Base-by-base conservation (phyloP, 2,888 invertebrate species). In the Campaea margaritaria region DNA sequence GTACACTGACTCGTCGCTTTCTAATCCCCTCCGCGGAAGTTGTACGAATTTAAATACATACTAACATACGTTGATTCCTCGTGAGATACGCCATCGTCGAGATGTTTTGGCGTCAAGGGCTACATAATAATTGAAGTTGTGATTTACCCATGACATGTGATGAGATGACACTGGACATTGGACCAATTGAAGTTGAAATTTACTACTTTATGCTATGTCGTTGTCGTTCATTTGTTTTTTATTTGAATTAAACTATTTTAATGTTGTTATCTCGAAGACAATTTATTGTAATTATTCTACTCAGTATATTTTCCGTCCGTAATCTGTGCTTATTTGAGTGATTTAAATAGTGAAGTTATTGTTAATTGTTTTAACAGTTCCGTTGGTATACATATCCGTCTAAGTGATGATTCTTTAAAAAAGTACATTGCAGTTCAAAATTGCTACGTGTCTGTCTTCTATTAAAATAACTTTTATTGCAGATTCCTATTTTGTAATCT, bases 401-500 rank as follows among this genome's bases (percentile, higher is more conserved):
- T 34, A 39, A 48, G 51, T 59, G 61, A 55, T 57, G 55, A 47
- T 39, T 39, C 38, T 50, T 28, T 27, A 56, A 36, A 43, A 28
- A 43, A 56, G 48, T 67, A 61, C 50, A 52, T 42, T 44, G 62
- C 65, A 62, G 68, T 65, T 68, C 42, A 64, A 64, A 65, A 68
- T 69, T 69, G 67, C 64, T 57, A 65, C 13, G n/a, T 36, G 41
- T 57, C 31, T 45, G 58, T 41, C 31, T 46, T 52, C 54, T 63
- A 43, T 44, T 15, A 38, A 55, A 58, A 21, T 49, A 56, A 74
- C 61, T 78, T 82, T 83, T 86, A 91, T 91, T 91, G 91, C 91
- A 91, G 91, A 91, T 91, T 91, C 91, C 91, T 91, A 85, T 87
- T 87, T 89, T 89, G 76, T 89, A 86, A 83, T 74, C 69, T 90